Conservation (phyloP, 2,113 vertebrate species). For the Accipiter cooperii region DNA sequence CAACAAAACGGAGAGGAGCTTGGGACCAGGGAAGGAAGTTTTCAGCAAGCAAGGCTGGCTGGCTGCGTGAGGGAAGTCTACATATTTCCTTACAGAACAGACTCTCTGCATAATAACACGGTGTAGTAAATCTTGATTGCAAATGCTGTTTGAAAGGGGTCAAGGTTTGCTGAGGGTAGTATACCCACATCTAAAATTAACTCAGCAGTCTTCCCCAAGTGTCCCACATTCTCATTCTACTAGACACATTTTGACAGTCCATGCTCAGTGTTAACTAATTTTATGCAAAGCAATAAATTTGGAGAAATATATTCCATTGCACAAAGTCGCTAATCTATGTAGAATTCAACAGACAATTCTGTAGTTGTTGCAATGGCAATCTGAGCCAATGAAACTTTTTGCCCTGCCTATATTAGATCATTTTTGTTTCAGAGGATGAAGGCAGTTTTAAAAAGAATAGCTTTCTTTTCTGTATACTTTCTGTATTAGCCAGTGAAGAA, state of each 20-base stretch:
- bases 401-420: neutral
- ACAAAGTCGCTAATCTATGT: neutral
- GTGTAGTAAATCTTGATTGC: neutral
- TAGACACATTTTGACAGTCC: slow-evolving; percentile 5
- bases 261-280: neutral
- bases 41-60: neutral
- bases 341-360: neutral
- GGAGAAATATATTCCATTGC: neutral
- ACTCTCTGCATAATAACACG: neutral
- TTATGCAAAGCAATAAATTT: slow-evolving; percentile 15
- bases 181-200: neutral
- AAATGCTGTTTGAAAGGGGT: neutral
- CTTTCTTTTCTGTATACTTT: neutral
- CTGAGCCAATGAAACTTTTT: neutral
- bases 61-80: neutral
- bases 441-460: neutral
- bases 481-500: neutral
- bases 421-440: neutral
- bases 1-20: neutral
- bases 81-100: neutral
- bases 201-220: neutral
- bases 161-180: neutral
- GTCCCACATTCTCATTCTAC: neutral
- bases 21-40: neutral
- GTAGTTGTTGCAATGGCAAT: neutral